Base-by-base conservation (phyloP, 2,888 invertebrate genomes). In the Oscheius sp. region DNA sequence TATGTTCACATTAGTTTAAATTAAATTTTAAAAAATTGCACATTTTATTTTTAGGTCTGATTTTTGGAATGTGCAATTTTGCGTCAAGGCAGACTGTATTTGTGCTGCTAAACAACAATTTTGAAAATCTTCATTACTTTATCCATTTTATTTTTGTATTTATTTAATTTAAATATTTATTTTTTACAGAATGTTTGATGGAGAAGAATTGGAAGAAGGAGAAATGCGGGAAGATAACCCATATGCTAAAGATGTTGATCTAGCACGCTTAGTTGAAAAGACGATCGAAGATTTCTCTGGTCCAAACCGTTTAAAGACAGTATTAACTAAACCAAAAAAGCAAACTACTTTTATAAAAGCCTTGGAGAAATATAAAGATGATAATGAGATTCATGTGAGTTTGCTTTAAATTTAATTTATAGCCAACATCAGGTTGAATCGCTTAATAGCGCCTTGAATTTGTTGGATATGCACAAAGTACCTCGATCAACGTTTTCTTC, bases 351-450 rank as follows among this genome's bases (percentile, higher is more conserved):
- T 96, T 12, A 87, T 96, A 42, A 94, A 94, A 89, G 96, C 96
- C n/a, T 97, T 97, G 75, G 95, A 96, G 90, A 95, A 96, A 88
- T 97, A 97, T 90, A 95, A 96, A 52, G 65, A 67, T 52, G 93
- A 94, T 88, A 95, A 95, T 90, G 94, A 94, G 42, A 93, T 96
- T 82, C 89, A 73, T 69, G 81, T 81, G 25, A 27, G 45, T 25
- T 37, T 31, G 37, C 12, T n/a, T 10, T 8, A n/a, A 29, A n/a
- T 45, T 27, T 3, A 2, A 20, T 12, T 15, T 39, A 3, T 1
- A 29, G 23, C 20, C 42, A n/a, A 4, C n/a, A 25, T 20, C 27
- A 58, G 58, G 39, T 58, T 17, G 23, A 15, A 15, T 58, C 39
- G 1, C 45, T 67, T n/a, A 88, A 96, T 53, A 95, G 96, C 0